These are phyloP conservation scores for Syngnathus floridae DNA, from an alignment of 2,113 vertebrate species.

Conservation along the genomic window DNA sequence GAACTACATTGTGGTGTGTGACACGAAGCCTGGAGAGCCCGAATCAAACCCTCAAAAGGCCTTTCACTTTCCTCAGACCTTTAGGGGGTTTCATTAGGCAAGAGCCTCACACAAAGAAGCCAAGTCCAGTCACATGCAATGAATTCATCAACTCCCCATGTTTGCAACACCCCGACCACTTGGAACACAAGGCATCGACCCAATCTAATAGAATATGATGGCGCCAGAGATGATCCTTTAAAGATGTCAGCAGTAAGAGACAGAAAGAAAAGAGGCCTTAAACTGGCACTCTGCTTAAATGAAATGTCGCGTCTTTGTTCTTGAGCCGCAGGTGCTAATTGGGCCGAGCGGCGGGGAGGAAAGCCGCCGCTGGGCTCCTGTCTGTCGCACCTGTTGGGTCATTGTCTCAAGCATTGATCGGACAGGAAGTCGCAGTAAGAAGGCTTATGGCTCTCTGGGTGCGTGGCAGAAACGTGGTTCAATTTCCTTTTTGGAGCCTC, in stretches of 20 bases:
- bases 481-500: constrained; percentile 64
- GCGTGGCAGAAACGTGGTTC: constrained; percentile 64
- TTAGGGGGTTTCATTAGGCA: constrained; percentile 56
- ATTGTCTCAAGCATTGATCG: constrained; percentile 69
- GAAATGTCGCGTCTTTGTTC: constrained; percentile 71
- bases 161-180: constrained; percentile 59
- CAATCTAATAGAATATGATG: constrained; percentile 57
- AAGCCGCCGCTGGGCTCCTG: constrained; percentile 59
- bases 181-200: constrained; percentile 62
- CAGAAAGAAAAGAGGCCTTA: constrained; percentile 67
- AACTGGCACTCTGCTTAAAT: constrained; percentile 69
- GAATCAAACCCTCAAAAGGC: constrained; percentile 40
- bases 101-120: constrained; percentile 56
- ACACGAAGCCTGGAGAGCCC: background rate
- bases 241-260: constrained; percentile 66
- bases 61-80: constrained; percentile 47
- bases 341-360: constrained; percentile 58
- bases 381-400: constrained; percentile 74
- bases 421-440: constrained; percentile 59
- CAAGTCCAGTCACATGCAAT: constrained; percentile 65
- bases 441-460: constrained; percentile 58
- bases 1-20: background rate
- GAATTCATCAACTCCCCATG: constrained; percentile 71
- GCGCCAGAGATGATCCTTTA: constrained; percentile 59
- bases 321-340: constrained; percentile 64